Evolutionary conservation across 2,888 invertebrate species (phyloP).

Genomic region (Endotricha flammealis): DNA sequence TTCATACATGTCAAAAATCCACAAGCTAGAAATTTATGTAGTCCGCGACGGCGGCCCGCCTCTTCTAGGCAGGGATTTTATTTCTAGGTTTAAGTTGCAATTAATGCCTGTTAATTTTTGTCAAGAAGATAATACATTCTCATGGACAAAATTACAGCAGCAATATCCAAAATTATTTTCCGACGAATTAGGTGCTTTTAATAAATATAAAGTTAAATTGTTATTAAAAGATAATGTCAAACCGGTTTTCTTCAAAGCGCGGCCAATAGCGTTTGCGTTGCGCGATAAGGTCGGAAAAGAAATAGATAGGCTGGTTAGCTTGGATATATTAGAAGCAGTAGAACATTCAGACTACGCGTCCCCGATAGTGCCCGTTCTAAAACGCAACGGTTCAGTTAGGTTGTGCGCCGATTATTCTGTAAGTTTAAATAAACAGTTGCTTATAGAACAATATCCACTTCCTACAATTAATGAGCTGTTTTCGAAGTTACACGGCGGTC

Average conservation of each 20-base stretch:
- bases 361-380: too few relatives aligned
- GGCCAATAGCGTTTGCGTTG: constrained; percentile 21
- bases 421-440: constrained; percentile 17
- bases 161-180: constrained; percentile 13
- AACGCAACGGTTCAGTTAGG: constrained; percentile 15
- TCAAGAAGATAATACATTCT: too few relatives aligned
- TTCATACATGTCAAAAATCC: constrained; percentile 11
- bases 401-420: constrained; percentile 19
- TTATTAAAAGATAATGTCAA: constrained; percentile 9
- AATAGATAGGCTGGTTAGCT: constrained; percentile 15
- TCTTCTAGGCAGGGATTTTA: constrained; percentile 21
- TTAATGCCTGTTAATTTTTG: constrained; percentile 12
- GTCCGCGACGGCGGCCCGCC: constrained; percentile 23
- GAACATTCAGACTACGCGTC: constrained; percentile 15
- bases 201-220: constrained; percentile 17
- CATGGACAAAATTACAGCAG: constrained; percentile 5
- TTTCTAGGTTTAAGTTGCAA: constrained; percentile 16
- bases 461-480: constrained; percentile 18
- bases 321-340: constrained; percentile 20
- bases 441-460: constrained; percentile 19
- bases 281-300: constrained; percentile 17
- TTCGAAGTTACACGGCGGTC: constrained; percentile 17
- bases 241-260: constrained; percentile 17
- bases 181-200: constrained; percentile 13
- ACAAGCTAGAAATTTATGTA: constrained; percentile 15